Percentiles rank a stretch among this genome's conserved stretches.
Conservation (phyloP, 2,797 vertebrate species). For the Peromyscus eremicus region DNA sequence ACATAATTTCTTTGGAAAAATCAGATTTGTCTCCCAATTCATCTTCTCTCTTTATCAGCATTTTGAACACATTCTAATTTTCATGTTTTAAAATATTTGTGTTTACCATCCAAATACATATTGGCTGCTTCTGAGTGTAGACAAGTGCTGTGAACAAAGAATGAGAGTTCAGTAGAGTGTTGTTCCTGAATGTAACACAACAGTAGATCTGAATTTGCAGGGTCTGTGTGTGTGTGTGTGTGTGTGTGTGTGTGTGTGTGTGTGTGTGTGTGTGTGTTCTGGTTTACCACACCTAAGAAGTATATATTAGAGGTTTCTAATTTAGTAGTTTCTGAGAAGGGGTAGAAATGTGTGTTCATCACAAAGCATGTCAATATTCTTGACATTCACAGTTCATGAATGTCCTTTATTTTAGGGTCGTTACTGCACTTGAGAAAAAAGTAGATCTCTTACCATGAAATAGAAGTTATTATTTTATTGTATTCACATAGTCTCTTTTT, state of each 20-base stretch:
- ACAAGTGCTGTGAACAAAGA: not conserved
- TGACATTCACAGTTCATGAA: not conserved
- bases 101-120: not conserved
- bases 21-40: not conserved
- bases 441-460: not conserved
- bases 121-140: not conserved
- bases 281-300: not conserved
- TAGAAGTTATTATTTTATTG: not conserved
- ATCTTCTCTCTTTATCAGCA: not conserved
- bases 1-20: not conserved
- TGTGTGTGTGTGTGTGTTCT: fast-evolving
- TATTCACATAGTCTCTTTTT: not conserved
- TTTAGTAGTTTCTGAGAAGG: not conserved
- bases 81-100: not conserved
- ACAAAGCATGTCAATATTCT: not conserved
- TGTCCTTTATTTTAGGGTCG: not conserved
- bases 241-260: not conserved
- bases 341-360: not conserved
- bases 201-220: not conserved
- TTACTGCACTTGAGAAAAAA: slow-evolving; percentile 11
- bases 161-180: not conserved
- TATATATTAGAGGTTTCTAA: not conserved
- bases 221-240: fast-evolving
- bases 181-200: not conserved
- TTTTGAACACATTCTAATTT: not conserved